Percentiles rank a stretch among this genome's conserved stretches.
Conservation (phyloP, 2,888 invertebrate genomes). For the Thymelicus lineola region DNA sequence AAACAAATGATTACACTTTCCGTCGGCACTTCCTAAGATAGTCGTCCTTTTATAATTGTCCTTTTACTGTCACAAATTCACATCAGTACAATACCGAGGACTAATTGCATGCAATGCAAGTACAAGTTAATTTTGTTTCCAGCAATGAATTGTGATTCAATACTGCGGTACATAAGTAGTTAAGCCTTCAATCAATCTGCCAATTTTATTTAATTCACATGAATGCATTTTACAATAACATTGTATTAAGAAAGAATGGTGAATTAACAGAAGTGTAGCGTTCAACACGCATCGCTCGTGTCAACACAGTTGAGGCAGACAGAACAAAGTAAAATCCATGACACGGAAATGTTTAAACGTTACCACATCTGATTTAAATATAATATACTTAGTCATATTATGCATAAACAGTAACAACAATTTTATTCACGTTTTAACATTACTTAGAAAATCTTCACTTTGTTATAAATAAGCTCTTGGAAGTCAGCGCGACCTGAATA, state of each 20-base stretch:
- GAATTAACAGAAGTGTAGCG: neutral
- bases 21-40: conserved; percentile 12
- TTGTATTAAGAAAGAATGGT: neutral
- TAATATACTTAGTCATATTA: conserved; percentile 17
- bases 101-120: neutral
- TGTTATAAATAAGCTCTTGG: conserved; percentile 35
- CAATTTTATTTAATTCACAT: neutral
- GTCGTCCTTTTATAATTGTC: neutral
- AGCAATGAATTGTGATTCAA: conserved; percentile 15
- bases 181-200: conserved; percentile 15
- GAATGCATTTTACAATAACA: conserved; percentile 14
- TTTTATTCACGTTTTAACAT: conserved; percentile 30
- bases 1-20: conserved; percentile 40
- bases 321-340: neutral
- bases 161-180: conserved; percentile 5
- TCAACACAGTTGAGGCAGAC: neutral
- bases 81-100: conserved; percentile 1
- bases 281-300: neutral
- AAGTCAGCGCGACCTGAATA: conserved; percentile 10
- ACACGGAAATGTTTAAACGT: conserved; percentile 1
- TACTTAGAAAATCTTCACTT: conserved; percentile 27
- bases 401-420: conserved; percentile 31
- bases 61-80: conserved; percentile 4
- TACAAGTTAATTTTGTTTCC: conserved; percentile 9
- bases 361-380: conserved; percentile 5